A percentile compares a stretch with the other conserved stretches of the same genome.
These are phyloP conservation scores for Reticulitermes lucifugus DNA, from an alignment of 2,888 invertebrate species.

Conservation along the genomic window DNA sequence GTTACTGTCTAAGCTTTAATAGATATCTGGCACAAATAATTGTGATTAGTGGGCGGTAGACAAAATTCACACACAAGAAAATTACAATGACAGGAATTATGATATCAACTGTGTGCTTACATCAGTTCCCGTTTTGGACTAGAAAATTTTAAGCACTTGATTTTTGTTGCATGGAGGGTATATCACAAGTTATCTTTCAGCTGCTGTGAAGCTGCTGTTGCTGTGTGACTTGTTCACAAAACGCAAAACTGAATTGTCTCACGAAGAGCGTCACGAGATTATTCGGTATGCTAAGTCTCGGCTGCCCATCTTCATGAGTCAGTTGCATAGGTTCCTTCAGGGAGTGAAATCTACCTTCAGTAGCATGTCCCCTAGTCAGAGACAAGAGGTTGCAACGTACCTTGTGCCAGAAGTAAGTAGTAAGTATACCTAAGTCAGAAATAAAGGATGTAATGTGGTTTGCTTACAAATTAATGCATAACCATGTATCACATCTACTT, in stretches of 20 bases:
- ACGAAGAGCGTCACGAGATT: slow-evolving; percentile 75
- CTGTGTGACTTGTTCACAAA: slow-evolving; percentile 75
- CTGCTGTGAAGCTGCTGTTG: slow-evolving; percentile 68
- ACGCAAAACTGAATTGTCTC: slow-evolving; percentile 70
- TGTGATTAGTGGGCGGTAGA: too few species aligned
- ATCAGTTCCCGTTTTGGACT: too few species aligned
- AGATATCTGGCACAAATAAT: too few species aligned
- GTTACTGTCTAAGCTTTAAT: too few species aligned
- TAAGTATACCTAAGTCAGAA: neutral
- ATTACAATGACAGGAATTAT: too few species aligned
- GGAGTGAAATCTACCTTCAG: slow-evolving; percentile 71
- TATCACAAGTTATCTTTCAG: slow-evolving; percentile 58
- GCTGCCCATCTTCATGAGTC: slow-evolving; percentile 74
- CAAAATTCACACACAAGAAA: too few species aligned
- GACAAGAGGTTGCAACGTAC: slow-evolving; percentile 73
- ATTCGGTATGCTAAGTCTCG: slow-evolving; percentile 75
- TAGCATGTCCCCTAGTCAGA: slow-evolving; percentile 68
- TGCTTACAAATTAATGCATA: too few species aligned
- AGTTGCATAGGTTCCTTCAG: slow-evolving; percentile 71
- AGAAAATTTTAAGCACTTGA: too few species aligned
- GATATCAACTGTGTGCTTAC: too few species aligned
- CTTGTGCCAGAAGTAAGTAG: slow-evolving; percentile 73
- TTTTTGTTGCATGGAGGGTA: too few species aligned
- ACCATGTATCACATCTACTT: too few species aligned
- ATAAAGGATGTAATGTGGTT: too few species aligned